phyloP scores from a whole-genome alignment of 2,113 vertebrate species.

The Ellobius talpinus region DNA sequence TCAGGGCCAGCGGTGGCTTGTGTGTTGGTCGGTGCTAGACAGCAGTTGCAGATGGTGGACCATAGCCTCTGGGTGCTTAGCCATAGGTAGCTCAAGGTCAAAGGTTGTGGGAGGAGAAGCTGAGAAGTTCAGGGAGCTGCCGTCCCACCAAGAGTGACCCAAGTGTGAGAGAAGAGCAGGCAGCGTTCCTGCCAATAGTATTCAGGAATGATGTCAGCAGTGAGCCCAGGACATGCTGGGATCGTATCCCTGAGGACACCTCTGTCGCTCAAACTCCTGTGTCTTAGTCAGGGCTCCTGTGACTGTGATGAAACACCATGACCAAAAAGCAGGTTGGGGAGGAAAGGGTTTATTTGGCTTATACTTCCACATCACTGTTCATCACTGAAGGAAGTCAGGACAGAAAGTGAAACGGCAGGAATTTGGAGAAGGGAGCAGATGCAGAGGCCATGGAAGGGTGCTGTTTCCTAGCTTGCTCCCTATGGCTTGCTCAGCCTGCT shows the following conservation, averaged over 20 bases:
- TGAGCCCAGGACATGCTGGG: not conserved
- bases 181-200: not conserved
- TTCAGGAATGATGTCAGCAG: too few relatives aligned
- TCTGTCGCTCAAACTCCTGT: not conserved
- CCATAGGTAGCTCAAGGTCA: not conserved
- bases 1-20: not conserved
- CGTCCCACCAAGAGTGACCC: not conserved
- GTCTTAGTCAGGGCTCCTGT: not conserved
- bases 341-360: not conserved
- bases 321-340: not conserved
- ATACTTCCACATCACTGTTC: not conserved
- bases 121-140: not conserved
- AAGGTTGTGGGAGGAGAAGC: not conserved
- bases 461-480: not conserved
- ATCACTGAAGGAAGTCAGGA: not conserved
- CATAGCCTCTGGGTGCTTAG: not conserved
- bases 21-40: not conserved
- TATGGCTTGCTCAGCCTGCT: not conserved
- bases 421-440: not conserved
- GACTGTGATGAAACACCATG: not conserved
- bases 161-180: not conserved
- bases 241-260: not conserved
- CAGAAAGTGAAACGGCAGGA: not conserved
- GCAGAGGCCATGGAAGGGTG: not conserved
- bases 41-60: not conserved